Evolutionary conservation across 2,113 vertebrate species (phyloP).

Genomic region (Ophiodon elongatus): DNA sequence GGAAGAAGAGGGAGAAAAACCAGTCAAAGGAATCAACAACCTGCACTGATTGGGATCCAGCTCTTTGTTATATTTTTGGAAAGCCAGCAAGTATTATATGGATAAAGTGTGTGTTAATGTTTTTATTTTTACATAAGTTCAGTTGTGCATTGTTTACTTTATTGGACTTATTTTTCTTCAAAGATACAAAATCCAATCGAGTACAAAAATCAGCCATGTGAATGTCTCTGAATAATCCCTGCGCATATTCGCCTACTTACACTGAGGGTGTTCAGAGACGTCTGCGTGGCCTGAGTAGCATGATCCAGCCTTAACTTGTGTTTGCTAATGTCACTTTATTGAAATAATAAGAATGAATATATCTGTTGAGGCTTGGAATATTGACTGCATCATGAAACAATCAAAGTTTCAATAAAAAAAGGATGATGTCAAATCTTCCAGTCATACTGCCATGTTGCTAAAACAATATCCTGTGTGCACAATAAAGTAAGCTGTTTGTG

Average conservation of each 20-base stretch:
- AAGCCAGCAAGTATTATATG: not conserved
- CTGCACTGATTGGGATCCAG: not conserved
- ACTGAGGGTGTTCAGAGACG: too few species aligned
- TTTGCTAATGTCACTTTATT: not conserved
- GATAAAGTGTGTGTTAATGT: not conserved
- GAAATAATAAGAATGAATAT: not conserved
- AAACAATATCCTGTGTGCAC: too few species aligned
- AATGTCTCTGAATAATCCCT: too few species aligned
- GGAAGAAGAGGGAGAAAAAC: not conserved
- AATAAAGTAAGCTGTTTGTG: too few species aligned
- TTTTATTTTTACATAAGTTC: too few species aligned
- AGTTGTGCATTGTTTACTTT: too few species aligned
- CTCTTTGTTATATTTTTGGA: not conserved
- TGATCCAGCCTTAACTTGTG: not conserved
- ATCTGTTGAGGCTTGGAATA: not conserved
- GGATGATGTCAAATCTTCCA: not conserved
- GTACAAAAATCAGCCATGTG: too few species aligned
- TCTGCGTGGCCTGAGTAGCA: too few species aligned
- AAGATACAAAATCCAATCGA: too few species aligned
- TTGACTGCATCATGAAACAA: too few species aligned
- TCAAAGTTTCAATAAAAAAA: not conserved
- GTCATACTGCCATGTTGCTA: not conserved
- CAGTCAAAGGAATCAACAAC: not conserved
- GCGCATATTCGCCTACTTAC: too few species aligned
- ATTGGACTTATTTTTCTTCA: too few species aligned